Base-by-base conservation (phyloP, 2,113 vertebrate genomes). In the Loxodonta africana region DNA sequence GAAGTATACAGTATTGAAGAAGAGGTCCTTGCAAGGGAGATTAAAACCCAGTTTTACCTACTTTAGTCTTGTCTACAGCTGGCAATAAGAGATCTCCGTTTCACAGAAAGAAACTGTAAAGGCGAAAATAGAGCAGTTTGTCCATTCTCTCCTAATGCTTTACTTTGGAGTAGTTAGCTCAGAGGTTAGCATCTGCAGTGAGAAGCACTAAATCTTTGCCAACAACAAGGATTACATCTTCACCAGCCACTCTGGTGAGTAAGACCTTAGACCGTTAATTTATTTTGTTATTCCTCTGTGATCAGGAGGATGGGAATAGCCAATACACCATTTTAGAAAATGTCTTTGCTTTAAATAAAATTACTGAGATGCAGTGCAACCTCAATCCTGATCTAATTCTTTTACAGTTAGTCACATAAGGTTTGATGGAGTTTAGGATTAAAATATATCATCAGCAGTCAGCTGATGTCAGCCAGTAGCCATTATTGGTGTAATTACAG, bases 361-460 rank as follows among this genome's bases (percentile, higher is more conserved):
- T 91, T 44, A 77, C 89, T 20, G 65, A 95, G 83, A 85, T 83
- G 30, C 53, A 88, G 12, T 92, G 48, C 10, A 67, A 69, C 26
- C 88, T 93, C 48, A 89, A 20, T 63, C 94, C 83, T 30, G 48
- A 94, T 94, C 95, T 74, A 53, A 90, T 95, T 93, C 83, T 91
- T 93, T 78, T 62, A 88, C 7, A 17, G 81, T 96, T 91, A 89
- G 62, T 95, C 95, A 97, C 86, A 95, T 83, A 81, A 10, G 95
- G 37, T 57, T 96, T 95, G 97, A 94, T 87, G 96, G 96, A 95
- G 88, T 97, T 96, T 67, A 91, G 82, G 90, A 51, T 90, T 67
- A 84, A 98, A 95, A 95, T 97, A 81, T 62, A 84, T 93, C 93
- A 90, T 83, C 76, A 7, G 86, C 92, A 82, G 83, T 97, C 96